phyloP scores from a whole-genome alignment of 64 coral and sea anemone genomes.

The Anthopleura sola region DNA sequence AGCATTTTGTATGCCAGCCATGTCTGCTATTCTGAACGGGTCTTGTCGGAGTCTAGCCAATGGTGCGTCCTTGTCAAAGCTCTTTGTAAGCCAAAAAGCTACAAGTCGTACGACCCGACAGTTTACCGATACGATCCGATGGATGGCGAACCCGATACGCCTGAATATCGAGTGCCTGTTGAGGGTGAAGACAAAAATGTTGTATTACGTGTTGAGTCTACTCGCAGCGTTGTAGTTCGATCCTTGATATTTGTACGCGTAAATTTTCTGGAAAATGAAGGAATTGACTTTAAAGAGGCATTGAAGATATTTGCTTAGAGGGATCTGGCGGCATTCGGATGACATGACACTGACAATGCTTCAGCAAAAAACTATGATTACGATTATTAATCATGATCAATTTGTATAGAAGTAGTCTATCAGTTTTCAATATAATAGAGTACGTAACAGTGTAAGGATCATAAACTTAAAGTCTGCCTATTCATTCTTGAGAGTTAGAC shows the following conservation, averaged over 20 bases:
- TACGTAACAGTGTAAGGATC: too few relatives aligned
- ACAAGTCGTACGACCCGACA: constrained; percentile 28
- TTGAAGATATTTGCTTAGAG: background rate
- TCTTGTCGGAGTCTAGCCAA: background rate
- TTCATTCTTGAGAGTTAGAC: too few relatives aligned
- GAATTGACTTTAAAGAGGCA: background rate
- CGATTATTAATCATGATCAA: too few relatives aligned
- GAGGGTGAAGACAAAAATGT: background rate
- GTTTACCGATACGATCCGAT: background rate
- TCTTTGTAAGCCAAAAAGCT: background rate
- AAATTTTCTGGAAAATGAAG: constrained; percentile 22
- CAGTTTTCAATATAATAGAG: too few relatives aligned
- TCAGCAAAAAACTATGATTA: too few relatives aligned
- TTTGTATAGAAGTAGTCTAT: too few relatives aligned
- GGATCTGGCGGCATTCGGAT: too few relatives aligned
- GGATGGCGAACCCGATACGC: constrained; percentile 25
- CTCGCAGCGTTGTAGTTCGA: constrained; percentile 34
- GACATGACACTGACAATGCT: too few relatives aligned
- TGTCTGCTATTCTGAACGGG: constrained; percentile 16
- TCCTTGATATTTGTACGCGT: constrained; percentile 31
- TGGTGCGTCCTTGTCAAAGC: constrained; percentile 58
- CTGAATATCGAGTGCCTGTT: constrained; percentile 43
- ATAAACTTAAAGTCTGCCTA: too few relatives aligned
- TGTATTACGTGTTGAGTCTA: constrained; percentile 20
- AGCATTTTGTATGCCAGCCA: constrained; percentile 41